Evolutionary conservation across 2,113 vertebrate genomes (phyloP), one percentile per base, ranked within the genome.

Genomic region (Phyllopteryx taeniolatus): DNA sequence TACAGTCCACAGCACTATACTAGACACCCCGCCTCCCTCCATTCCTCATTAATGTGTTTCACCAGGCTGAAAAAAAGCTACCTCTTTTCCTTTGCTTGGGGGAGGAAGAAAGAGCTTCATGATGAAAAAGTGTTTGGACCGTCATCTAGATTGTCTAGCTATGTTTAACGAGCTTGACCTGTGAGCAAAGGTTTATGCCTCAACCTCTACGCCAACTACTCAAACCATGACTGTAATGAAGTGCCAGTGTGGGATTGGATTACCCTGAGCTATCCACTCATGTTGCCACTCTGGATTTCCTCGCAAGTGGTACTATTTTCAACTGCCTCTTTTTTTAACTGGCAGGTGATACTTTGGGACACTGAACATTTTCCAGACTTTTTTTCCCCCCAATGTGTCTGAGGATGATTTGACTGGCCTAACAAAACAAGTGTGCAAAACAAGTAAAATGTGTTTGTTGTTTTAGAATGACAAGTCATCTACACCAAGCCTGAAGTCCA

Each of bases 391-490:
- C 5, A 15, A 43, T 14, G 13, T 51, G 22, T 49, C 14, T 63
- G 66, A 20, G 51, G n/a, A 19, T 1, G 15, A 71, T 17, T 33
- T 31, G 62, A 49, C 35, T 19, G 22, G 71, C 46, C 57, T 72
- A 64, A 31, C 22, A 42, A 71, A 56, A 69, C 20, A 54, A 64
- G 31, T 31, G 53, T n/a, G 33, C 44, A 22, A 31, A 60, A 22
- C 33, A 61, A 51, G 17, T 71, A 46, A 72, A 86, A 78, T 44
- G 8, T 27, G 33, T 83, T 31, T 83, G 60, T 91, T 57, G 11
- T 76, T 79, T 20, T 84, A 99, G 97, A 98, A 97, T 0, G 97
- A 99, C 89, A 99, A 99, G 80, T 97, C 97, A 0, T 98, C 95
- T 2, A 98, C 96, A 1, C 96, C 97, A 0, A 96, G 96, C 73